These are phyloP conservation scores for Malthinus seriepunctatus DNA, from an alignment of 2,888 invertebrate species.

Conservation along the genomic window DNA sequence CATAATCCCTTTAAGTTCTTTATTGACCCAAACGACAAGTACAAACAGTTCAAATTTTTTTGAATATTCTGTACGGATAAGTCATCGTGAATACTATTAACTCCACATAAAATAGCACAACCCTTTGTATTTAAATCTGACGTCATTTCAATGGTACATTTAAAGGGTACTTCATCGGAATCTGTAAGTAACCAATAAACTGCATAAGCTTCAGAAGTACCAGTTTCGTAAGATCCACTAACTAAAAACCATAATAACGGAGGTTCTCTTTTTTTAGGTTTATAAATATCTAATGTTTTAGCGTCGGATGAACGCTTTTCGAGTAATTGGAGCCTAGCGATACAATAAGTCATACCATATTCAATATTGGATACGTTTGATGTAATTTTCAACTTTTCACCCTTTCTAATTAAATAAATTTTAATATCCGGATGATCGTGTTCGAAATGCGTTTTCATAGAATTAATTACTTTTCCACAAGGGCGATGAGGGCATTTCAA, in stretches of 20 bases:
- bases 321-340: constrained; percentile 13
- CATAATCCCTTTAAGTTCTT: constrained; percentile 13
- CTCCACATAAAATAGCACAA: constrained; percentile 18
- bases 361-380: constrained; percentile 10
- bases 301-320: not conserved
- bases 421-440: constrained; percentile 19
- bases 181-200: constrained; percentile 19
- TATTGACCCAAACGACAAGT: constrained; percentile 17
- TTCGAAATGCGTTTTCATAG: constrained; percentile 12
- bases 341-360: constrained; percentile 15
- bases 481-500: constrained; percentile 16
- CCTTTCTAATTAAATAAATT: constrained; percentile 6
- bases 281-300: not conserved
- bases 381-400: constrained; percentile 12
- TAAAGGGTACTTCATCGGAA: constrained; percentile 9
- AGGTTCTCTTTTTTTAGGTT: not conserved
- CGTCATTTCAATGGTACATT: constrained; percentile 18
- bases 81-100: constrained; percentile 14
- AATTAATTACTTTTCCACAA: constrained; percentile 20
- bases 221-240: constrained; percentile 13
- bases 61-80: constrained; percentile 6
- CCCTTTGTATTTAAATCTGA: not conserved
- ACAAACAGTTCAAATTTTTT: constrained; percentile 17
- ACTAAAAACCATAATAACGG: constrained; percentile 15
- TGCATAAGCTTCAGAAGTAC: constrained; percentile 1